Evolutionary conservation across 2,888 invertebrate genomes (phyloP).

Genomic region (Hemaris fuciformis): DNA sequence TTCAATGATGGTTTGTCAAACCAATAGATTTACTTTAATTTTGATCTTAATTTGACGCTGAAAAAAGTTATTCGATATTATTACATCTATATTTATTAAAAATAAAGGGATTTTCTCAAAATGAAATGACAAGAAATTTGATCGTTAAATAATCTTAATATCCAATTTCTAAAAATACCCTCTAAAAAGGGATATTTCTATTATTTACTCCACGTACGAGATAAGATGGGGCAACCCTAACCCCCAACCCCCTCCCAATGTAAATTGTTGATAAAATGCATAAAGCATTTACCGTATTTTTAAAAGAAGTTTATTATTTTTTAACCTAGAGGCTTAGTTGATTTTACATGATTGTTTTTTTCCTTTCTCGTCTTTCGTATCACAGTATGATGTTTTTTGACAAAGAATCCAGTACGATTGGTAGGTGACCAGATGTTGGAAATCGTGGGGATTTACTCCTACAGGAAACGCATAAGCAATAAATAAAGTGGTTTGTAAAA

Average conservation of each 20-base stretch:
- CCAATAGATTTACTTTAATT: no score
- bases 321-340: conserved; percentile 4
- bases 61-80: no score
- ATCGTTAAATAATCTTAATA: no score
- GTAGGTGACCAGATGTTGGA: background rate
- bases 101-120: no score
- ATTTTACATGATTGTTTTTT: background rate
- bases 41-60: no score
- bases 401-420: background rate
- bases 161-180: no score
- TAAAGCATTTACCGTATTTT: conserved; percentile 3
- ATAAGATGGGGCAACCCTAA: background rate
- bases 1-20: background rate
- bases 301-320: background rate
- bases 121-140: no score
- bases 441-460: no score
- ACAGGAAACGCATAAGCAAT: background rate
- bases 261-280: conserved; percentile 11
- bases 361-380: background rate
- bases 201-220: no score
- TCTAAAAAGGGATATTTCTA: no score
- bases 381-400: background rate
- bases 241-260: background rate
- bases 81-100: no score
- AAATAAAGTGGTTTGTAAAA: background rate